Evolutionary conservation across 2,113 vertebrate species (phyloP).

Genomic region (Microcebus jonahi): DNA sequence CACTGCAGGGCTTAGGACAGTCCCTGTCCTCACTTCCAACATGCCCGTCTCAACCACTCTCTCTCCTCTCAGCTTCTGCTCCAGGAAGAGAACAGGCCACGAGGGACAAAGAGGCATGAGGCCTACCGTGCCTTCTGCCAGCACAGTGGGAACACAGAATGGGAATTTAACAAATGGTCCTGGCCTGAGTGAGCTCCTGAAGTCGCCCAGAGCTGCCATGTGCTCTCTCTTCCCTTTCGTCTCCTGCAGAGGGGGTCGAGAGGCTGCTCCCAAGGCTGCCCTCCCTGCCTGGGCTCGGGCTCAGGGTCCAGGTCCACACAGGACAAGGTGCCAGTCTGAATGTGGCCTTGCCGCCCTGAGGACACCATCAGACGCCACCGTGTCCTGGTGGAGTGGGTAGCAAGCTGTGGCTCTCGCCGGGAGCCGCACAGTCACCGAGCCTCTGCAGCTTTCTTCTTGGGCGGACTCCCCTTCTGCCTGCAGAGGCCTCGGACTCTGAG

Average conservation of each 20-base stretch:
- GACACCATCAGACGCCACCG: no score
- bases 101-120: no score
- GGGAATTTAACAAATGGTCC: no score
- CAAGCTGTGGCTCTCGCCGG: no score
- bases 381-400: neutral
- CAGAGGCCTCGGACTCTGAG: neutral
- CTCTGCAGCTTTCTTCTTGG: neutral
- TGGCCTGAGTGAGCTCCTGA: no score
- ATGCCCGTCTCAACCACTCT: neutral
- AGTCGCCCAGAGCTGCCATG: neutral
- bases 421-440: fast-evolving
- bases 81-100: neutral
- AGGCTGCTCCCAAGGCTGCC: no score
- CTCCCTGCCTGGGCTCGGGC: neutral
- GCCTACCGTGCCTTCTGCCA: fast-evolving
- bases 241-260: no score
- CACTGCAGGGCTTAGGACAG: neutral
- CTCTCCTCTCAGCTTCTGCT: neutral
- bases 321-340: neutral
- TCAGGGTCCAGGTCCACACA: fast-evolving
- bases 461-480: neutral
- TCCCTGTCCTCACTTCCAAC: neutral
- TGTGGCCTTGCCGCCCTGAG: fast-evolving
- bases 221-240: neutral
- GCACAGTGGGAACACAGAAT: neutral